phyloP scores from a whole-genome alignment of 2,113 vertebrate genomes.

The Phaetusa simplex region DNA sequence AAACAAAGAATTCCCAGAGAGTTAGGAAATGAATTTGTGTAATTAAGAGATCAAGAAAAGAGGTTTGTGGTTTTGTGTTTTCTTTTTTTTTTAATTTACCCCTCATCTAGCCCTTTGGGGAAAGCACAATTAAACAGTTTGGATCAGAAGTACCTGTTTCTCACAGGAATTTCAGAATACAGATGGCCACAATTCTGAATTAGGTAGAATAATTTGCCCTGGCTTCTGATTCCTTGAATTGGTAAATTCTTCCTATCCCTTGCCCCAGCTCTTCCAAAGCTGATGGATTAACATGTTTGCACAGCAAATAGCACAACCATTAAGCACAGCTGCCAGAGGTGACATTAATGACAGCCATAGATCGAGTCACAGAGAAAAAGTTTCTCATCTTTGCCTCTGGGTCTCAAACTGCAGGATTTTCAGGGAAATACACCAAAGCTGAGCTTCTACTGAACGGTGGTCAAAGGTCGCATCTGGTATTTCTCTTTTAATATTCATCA shows the following conservation, averaged over 20 bases:
- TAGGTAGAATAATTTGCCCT: neutral
- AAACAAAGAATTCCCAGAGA: neutral
- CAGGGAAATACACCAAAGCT: neutral
- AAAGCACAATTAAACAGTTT: neutral
- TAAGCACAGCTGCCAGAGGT: neutral
- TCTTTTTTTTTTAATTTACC: neutral
- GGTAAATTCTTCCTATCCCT: neutral
- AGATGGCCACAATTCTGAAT: neutral
- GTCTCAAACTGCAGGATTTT: neutral
- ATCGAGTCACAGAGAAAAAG: neutral
- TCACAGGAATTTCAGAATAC: neutral
- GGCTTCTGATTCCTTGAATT: neutral
- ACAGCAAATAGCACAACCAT: neutral
- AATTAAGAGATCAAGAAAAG: neutral
- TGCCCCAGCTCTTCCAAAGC: neutral
- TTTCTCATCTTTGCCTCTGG: neutral
- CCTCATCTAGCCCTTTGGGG: neutral
- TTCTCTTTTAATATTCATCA: neutral
- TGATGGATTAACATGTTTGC: neutral
- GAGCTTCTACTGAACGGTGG: neutral
- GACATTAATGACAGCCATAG: neutral
- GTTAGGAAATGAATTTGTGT: neutral
- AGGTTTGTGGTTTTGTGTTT: too few relatives aligned
- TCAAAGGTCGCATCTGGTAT: neutral
- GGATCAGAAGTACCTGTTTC: neutral